Evolutionary conservation across 2,888 invertebrate genomes (phyloP).

Genomic region (Dasysyrphus tricinctus): DNA sequence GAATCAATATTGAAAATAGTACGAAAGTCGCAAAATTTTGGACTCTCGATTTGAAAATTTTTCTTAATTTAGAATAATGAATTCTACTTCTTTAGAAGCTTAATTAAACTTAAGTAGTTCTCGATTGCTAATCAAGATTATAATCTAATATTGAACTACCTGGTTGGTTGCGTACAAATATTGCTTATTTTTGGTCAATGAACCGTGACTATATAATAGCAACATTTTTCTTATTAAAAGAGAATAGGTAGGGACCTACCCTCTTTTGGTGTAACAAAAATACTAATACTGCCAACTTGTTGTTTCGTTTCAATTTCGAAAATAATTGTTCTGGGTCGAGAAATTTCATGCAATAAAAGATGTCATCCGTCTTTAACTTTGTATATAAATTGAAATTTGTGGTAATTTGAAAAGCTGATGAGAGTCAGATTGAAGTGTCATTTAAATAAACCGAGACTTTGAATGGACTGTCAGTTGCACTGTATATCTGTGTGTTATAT

Average conservation of each 20-base stretch:
- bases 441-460: constrained; percentile 33
- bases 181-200: neutral
- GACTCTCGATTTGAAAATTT: no score
- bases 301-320: neutral
- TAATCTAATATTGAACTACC: no score
- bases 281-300: neutral
- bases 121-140: no score
- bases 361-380: constrained; percentile 27
- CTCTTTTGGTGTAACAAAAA: neutral
- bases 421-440: constrained; percentile 28
- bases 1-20: no score
- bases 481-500: neutral
- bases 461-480: constrained; percentile 19
- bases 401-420: constrained; percentile 31
- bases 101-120: no score
- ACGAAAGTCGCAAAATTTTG: no score
- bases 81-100: no score
- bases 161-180: no score
- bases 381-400: constrained; percentile 23
- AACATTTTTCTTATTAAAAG: neutral
- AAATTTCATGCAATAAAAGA: constrained; percentile 5
- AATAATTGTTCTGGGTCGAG: neutral
- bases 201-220: no score
- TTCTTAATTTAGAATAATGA: no score
- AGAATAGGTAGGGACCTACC: neutral